These are phyloP conservation scores for Apodemia duryi DNA, from an alignment of 2,888 invertebrate species.

Conservation along the genomic window DNA sequence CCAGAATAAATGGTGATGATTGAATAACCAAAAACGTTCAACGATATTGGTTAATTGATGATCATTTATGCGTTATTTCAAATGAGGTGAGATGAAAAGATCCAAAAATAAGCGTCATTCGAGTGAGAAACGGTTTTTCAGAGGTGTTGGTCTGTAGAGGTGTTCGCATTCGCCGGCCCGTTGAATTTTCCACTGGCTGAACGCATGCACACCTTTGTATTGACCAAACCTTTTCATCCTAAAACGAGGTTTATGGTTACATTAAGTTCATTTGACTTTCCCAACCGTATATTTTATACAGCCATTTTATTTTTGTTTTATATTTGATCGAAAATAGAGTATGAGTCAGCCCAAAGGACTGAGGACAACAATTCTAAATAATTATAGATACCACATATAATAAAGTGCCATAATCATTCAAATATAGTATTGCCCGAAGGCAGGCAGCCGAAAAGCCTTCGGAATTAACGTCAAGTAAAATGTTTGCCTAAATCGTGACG, in stretches of 20 bases:
- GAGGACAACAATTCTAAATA: too few relatives aligned
- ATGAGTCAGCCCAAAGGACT: not conserved
- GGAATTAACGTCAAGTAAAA: too few relatives aligned
- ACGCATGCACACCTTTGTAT: constrained; percentile 69
- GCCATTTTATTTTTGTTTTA: constrained; percentile 10
- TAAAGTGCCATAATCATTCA: too few relatives aligned
- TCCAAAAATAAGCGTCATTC: constrained; percentile 72
- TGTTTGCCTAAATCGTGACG: too few relatives aligned
- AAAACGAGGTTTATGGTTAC: constrained; percentile 37
- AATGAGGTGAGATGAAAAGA: constrained; percentile 72
- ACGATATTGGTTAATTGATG: constrained; percentile 20
- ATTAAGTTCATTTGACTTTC: constrained; percentile 23
- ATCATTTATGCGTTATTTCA: constrained; percentile 58
- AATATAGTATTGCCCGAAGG: too few relatives aligned
- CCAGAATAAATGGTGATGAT: not conserved
- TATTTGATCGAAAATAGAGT: not conserved
- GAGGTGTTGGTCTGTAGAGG: constrained; percentile 74
- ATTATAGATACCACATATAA: too few relatives aligned
- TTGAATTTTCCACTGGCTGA: constrained; percentile 76
- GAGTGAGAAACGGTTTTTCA: constrained; percentile 73
- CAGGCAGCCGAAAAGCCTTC: too few relatives aligned
- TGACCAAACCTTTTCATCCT: constrained; percentile 66
- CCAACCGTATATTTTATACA: not conserved
- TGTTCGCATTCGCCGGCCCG: constrained; percentile 71
- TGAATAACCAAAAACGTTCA: not conserved